Evolutionary conservation across 1,140 invertebrate genomes (phyloP).

Genomic region (Achroia grisella): DNA sequence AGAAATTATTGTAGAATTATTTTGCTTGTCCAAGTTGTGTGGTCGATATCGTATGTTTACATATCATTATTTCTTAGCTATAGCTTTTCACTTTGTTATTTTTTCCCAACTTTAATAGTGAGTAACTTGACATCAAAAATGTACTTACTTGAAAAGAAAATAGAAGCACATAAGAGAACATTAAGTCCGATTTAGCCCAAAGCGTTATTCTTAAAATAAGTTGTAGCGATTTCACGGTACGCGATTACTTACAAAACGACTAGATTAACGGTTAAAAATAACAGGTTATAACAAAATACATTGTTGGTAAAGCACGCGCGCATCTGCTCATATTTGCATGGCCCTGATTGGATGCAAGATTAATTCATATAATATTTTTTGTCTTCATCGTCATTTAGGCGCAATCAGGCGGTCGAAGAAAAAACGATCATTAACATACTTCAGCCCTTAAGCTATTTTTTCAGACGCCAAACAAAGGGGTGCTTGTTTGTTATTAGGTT

Average conservation of each 20-base stretch:
- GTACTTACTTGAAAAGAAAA: too few species aligned
- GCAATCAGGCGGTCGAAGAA: constrained; percentile 54
- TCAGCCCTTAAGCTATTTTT: constrained; percentile 72
- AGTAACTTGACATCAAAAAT: too few species aligned
- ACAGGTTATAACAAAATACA: constrained; percentile 24
- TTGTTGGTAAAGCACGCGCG: constrained; percentile 28
- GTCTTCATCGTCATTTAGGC: constrained; percentile 64
- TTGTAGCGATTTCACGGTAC: too few species aligned
- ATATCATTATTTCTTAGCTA: neutral
- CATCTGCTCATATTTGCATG: constrained; percentile 68
- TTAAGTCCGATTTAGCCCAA: too few species aligned
- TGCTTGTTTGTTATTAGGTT: constrained; percentile 67
- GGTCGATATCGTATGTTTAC: neutral
- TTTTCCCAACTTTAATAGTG: too few species aligned
- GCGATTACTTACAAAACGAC: too few species aligned
- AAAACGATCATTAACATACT: constrained; percentile 71
- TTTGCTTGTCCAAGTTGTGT: neutral
- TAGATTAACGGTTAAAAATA: constrained; percentile 20
- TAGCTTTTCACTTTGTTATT: too few species aligned
- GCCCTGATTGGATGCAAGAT: constrained; percentile 61
- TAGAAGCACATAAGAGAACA: too few species aligned
- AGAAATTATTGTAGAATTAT: neutral
- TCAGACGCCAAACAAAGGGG: constrained; percentile 66
- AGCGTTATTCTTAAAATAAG: too few species aligned
- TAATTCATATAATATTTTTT: constrained; percentile 67